Evolutionary conservation across 2,113 vertebrate species (phyloP).

Genomic region (human): GRCh38 chr13:71775501-71776000

Average conservation of each 20-base stretch:
- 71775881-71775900: conserved; percentile 20
- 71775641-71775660: conserved; percentile 39
- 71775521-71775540: background rate
- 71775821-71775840: conserved; percentile 58
- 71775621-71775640: conserved; percentile 22
- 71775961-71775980: conserved; percentile 65
- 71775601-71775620: background rate
- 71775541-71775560: background rate
- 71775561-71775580: background rate
- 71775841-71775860: conserved; percentile 13
- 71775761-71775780: conserved; percentile 40
- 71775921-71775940: background rate
- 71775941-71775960: conserved; percentile 69
- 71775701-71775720: background rate
- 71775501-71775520: background rate
- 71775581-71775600: background rate
- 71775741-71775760: conserved; percentile 33
- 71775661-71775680: conserved; percentile 21
- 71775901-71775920: conserved; percentile 30
- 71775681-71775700: background rate
- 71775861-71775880: background rate
- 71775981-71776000: conserved; percentile 67
- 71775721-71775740: background rate
- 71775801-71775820: background rate
- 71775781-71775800: background rate